Conservation (phyloP, 2,113 vertebrate species). For the Phalacrocorax brasilianus region DNA sequence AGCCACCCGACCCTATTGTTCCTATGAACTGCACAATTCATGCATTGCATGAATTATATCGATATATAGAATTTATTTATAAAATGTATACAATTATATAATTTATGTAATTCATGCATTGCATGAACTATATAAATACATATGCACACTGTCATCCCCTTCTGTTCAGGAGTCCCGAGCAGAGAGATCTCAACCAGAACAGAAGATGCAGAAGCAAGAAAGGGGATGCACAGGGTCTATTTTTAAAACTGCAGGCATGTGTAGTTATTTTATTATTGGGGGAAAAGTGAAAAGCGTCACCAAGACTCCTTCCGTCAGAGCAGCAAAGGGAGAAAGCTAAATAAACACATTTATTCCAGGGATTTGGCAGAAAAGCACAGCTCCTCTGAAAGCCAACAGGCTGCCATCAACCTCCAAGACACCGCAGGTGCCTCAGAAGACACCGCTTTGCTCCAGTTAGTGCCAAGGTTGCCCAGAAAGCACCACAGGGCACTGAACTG, state of each 20-base stretch:
- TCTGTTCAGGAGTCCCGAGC: neutral
- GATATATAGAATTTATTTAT: neutral
- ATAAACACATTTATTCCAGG: neutral
- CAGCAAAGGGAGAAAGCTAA: neutral
- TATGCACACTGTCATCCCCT: neutral
- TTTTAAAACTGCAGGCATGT: neutral
- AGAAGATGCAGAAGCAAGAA: neutral
- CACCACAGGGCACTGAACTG: neutral
- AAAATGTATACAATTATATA: neutral
- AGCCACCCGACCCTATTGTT: neutral
- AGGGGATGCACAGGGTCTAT: neutral
- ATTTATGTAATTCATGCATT: no score
- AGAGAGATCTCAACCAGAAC: neutral
- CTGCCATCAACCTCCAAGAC: neutral
- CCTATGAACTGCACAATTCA: neutral
- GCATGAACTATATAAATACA: neutral
- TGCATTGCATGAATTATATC: neutral
- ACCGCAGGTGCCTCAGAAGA: neutral
- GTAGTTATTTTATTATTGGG: neutral
- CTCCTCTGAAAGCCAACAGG: neutral
- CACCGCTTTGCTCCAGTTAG: fast-evolving
- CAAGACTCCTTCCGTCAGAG: neutral
- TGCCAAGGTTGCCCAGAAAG: neutral
- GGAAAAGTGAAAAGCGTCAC: neutral
- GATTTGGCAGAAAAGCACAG: neutral